These are phyloP conservation scores for Rhinopithecus roxellana DNA, from an alignment of 2,113 vertebrate genomes.

Conservation along the genomic window DNA sequence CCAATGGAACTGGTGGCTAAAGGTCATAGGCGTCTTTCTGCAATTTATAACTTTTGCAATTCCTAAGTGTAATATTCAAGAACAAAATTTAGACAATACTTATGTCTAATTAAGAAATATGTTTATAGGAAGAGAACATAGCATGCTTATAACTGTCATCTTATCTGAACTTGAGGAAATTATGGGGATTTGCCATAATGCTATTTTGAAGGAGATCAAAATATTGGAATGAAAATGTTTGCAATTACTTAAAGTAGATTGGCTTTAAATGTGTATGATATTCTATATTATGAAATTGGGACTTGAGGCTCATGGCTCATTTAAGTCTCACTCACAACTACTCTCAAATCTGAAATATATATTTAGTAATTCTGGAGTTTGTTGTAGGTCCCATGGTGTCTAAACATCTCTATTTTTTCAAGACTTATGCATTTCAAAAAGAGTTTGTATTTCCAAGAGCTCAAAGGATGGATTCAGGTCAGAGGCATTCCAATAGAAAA, in stretches of 20 bases:
- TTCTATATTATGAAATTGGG: background rate
- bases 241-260: background rate
- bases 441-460: background rate
- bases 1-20: background rate
- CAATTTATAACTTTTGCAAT: background rate
- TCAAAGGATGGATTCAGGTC: background rate
- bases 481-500: background rate
- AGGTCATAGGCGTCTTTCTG: background rate
- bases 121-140: background rate
- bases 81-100: background rate
- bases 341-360: background rate
- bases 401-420: background rate
- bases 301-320: background rate
- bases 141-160: background rate
- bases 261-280: background rate
- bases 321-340: background rate
- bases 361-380: background rate
- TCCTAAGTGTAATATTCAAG: background rate
- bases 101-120: background rate
- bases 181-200: background rate
- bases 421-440: background rate
- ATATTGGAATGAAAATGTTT: background rate
- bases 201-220: background rate
- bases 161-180: background rate
- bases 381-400: background rate